A percentile compares a stretch with the other conserved stretches of the same genome.
These are phyloP conservation scores for Lepus oiostolus DNA, from an alignment of 2,797 vertebrate species.

Conservation along the genomic window DNA sequence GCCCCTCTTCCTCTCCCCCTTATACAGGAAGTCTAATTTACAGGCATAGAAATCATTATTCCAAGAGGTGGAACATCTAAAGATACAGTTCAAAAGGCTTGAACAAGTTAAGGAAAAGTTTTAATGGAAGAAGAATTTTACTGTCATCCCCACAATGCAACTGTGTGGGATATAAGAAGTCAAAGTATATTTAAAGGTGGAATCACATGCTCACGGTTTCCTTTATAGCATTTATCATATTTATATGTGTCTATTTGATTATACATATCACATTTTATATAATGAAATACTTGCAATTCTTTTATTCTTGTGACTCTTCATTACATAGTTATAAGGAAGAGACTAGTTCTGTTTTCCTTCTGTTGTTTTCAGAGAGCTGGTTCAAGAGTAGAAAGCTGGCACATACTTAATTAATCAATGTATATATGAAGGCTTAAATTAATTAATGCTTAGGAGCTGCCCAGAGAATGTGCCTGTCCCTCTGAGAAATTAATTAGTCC, in stretches of 20 bases:
- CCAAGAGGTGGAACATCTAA: not conserved
- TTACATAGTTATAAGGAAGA: conserved; percentile 25
- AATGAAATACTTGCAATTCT: conserved; percentile 47
- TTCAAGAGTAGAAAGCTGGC: conserved; percentile 45
- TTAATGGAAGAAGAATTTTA: conserved; percentile 43
- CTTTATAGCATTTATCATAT: conserved; percentile 25
- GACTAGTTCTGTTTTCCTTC: conserved; percentile 38
- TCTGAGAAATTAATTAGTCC: conserved; percentile 50
- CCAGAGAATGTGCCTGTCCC: not conserved
- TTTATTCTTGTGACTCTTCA: conserved; percentile 24
- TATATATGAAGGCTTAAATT: conserved; percentile 11
- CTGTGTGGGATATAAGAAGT: not conserved
- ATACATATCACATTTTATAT: conserved; percentile 14
- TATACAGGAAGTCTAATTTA: not conserved
- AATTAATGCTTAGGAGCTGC: conserved; percentile 45
- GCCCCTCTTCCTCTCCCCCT: not conserved
- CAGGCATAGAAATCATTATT: not conserved
- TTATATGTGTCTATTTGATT: conserved; percentile 44
- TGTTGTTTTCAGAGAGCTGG: conserved; percentile 38
- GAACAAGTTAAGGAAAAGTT: conserved; percentile 30
- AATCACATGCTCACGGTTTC: conserved; percentile 38
- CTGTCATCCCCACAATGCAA: conserved; percentile 1
- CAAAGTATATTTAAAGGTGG: not conserved
- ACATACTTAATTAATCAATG: conserved; percentile 37
- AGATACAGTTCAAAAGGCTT: conserved; percentile 8